Evolutionary conservation across 2,888 invertebrate genomes (phyloP).

Genomic region (Hylaea fasciaria): DNA sequence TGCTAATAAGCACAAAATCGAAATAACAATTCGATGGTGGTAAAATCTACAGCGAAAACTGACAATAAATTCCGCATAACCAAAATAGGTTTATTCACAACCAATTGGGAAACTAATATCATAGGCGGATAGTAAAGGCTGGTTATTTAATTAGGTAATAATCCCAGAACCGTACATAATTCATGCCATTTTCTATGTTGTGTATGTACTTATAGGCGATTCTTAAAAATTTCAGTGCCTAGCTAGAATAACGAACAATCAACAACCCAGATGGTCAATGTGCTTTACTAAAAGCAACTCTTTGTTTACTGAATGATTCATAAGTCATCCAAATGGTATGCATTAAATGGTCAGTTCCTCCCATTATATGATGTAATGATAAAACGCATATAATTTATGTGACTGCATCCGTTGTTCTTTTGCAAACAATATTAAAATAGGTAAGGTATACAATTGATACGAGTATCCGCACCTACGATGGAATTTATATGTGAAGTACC

Average conservation of each 20-base stretch:
- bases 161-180: neutral
- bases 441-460: neutral
- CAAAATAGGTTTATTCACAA: too few relatives aligned
- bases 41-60: too few relatives aligned
- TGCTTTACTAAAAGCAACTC: conserved; percentile 33
- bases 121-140: too few relatives aligned
- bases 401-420: conserved; percentile 47
- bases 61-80: too few relatives aligned
- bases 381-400: conserved; percentile 27
- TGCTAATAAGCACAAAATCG: too few relatives aligned
- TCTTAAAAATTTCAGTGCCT: conserved; percentile 29
- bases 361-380: conserved; percentile 25
- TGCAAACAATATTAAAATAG: neutral
- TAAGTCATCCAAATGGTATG: conserved; percentile 35
- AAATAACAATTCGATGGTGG: too few relatives aligned
- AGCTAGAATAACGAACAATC: conserved; percentile 33
- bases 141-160: too few relatives aligned
- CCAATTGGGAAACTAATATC: too few relatives aligned
- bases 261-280: conserved; percentile 39
- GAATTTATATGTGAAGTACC: neutral
- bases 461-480: too few relatives aligned
- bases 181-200: neutral
- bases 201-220: conserved; percentile 1
- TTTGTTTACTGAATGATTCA: conserved; percentile 42
- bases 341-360: conserved; percentile 26